Evolutionary conservation across 1,140 invertebrate genomes (phyloP), one percentile per base, ranked within the genome.

Genomic region (Plodia interpunctella): DNA sequence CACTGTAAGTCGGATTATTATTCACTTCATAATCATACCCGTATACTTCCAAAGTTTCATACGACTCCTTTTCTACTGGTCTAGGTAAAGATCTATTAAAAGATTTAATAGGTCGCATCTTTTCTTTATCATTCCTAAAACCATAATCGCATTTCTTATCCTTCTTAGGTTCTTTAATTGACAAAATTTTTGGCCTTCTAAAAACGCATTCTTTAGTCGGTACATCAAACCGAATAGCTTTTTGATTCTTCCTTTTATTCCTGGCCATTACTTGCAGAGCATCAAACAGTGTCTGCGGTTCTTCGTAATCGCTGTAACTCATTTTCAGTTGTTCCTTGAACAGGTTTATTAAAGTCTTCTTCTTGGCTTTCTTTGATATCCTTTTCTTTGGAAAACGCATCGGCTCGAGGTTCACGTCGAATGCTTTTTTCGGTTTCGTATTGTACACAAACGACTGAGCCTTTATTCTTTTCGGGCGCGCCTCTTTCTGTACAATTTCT

Each of bases 251-350:
- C 0, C 64, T 28, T 58, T 79, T 86, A 44, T 80, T 80, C 44
- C 63, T 66, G 0, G 76, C 79, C 21, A 83, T 76, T 0, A 74
- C 56, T 49, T 59, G 68, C 18, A 86, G 60, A 0, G 83, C 71
- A 63, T 82, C 64, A 19, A 62, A 83, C 25, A 86, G 65, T 38
- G 65, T 83, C 20, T 63, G 25, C 0, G 78, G 79, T 20, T 83
- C 74, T 5, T 76, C 60, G 30, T 63, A 72, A 0, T 15, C 50
- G 4, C 49, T 13, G 1, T 59, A 52, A 5, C 73, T 61, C 5
- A 70, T 59, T 62, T 63, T 53, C 28, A 83, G 25, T 44, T 85
- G 57, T 15, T 77, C 59, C 60, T 80, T 85, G 10, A 85, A 66
- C 18, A 70, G 19, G 20, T 72, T 72, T 0, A 83, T 18, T 11